Evolutionary conservation across 1,140 invertebrate species (phyloP).

Genomic region (Drosophila leontia): DNA sequence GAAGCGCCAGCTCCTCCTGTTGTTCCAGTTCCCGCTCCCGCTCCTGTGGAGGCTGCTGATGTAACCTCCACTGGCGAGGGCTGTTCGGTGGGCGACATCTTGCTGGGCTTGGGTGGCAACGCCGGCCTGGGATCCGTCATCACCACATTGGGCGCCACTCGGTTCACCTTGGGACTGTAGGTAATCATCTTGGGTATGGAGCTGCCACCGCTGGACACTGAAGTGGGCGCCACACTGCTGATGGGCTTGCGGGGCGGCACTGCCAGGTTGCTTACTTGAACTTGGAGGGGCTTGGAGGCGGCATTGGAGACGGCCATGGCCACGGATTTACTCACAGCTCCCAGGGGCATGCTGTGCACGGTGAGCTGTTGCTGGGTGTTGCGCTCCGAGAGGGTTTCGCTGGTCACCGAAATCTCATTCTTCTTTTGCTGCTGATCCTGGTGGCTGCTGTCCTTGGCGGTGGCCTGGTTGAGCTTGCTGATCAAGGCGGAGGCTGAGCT

Average conservation of each 20-base stretch:
- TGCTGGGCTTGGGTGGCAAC: constrained; percentile 90
- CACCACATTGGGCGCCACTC: constrained; percentile 81
- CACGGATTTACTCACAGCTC: constrained; percentile 87
- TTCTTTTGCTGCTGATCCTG: constrained; percentile 55
- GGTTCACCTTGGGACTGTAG: constrained; percentile 85
- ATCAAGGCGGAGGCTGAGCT: constrained; percentile 66
- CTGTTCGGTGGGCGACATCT: constrained; percentile 77
- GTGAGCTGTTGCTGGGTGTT: constrained; percentile 86
- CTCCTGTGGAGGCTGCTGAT: constrained; percentile 1
- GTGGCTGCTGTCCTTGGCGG: constrained; percentile 25
- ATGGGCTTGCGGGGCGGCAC: constrained; percentile 89
- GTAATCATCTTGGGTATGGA: constrained; percentile 89
- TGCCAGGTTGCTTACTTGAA: constrained; percentile 65
- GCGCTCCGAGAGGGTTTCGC: constrained; percentile 74
- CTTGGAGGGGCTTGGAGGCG: constrained; percentile 68
- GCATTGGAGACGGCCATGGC: constrained; percentile 60
- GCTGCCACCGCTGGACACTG: constrained; percentile 86
- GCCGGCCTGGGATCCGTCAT: constrained; percentile 87
- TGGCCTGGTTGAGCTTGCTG: constrained; percentile 63
- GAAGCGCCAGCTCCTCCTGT: not conserved
- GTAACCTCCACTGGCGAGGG: constrained; percentile 14
- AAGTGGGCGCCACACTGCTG: constrained; percentile 92
- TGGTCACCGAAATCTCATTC: constrained; percentile 72
- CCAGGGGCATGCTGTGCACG: constrained; percentile 89
- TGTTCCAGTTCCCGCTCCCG: not conserved